Evolutionary conservation across 2,797 vertebrate species (phyloP), one percentile per base, ranked within the genome.

Genomic region (Apogon hyalosoma): DNA sequence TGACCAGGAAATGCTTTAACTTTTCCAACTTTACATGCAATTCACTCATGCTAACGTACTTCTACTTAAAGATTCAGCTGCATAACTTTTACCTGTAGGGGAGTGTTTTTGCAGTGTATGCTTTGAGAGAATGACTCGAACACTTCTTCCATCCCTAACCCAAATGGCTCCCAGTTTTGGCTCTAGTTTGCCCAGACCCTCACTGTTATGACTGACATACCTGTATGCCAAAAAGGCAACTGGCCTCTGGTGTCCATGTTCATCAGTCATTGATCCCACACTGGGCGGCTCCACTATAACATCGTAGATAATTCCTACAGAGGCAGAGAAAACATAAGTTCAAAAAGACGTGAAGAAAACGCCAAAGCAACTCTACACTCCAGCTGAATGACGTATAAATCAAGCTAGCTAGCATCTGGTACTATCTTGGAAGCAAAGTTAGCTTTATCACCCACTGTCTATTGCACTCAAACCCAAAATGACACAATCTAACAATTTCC

Each of bases 251-350:
- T 99, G 98, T 15, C 98, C 98, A 0, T 99, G 97, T 8, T 99
- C 98, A 64, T 99, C 98, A 2, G 98, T 99, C 97, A 98, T 98
- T 9, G 98, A 99, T 11, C 98, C 98, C 42, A 99, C 98, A 77
- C 98, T 99, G 1, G 98, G 98, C 7, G 98, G 98, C 14, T 99
- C 98, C 11, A 99, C 98, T 18, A 99, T 99, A 18, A 99, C 98
- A 46, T 99, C 98, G 10, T 99, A 99, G 87, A 99, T 99, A 48
- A 99, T 99, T 13, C 97, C 98, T 99, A 52, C 0, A 58, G 33
- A 28, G 13, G 2, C 2, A 11, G 13, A 1, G 6, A 28, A 28
- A 28, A 28, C 24, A 28, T 5, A 9, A 36, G 33, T 36, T 36
- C 2, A 36, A 1, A 36, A 36, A 10, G 33, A 36, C 12, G 16